Percentiles rank a stretch among this genome's conserved stretches.
phyloP scores from a whole-genome alignment of 2,113 vertebrate genomes.

The Hiodon alosoides region DNA sequence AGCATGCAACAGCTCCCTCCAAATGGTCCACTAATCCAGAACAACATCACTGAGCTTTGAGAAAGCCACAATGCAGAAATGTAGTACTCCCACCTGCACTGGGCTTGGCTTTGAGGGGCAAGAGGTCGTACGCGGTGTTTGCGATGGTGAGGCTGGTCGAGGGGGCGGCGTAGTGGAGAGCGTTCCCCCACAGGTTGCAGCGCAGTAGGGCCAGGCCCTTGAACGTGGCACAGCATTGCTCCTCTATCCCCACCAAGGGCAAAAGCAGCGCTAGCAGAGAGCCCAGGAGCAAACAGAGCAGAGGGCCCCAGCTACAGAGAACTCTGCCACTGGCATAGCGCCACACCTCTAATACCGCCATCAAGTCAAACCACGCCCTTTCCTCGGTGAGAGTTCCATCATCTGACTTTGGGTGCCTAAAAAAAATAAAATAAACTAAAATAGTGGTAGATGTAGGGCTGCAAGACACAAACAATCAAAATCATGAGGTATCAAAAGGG shows the following conservation, averaged over 20 bases:
- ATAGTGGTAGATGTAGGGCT: not conserved
- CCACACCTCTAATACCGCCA: conserved; percentile 64
- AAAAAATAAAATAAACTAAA: not conserved
- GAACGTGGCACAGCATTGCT: conserved; percentile 62
- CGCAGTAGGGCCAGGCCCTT: conserved; percentile 69
- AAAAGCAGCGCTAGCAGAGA: conserved; percentile 72
- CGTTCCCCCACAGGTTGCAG: conserved; percentile 59
- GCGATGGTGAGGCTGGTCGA: conserved; percentile 77
- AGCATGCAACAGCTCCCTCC: not conserved
- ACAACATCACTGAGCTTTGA: not conserved
- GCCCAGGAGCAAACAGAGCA: conserved; percentile 67
- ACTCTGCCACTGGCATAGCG: conserved; percentile 65
- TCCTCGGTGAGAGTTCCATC: conserved; percentile 22
- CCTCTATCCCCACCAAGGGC: conserved; percentile 67
- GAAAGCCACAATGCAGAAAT: not conserved
- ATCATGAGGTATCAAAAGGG: no score
- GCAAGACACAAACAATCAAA: not conserved
- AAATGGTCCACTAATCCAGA: not conserved
- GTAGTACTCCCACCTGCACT: conserved; percentile 65
- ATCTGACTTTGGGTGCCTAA: conserved; percentile 29
- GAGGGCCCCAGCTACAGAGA: conserved; percentile 67
- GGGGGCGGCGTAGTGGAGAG: conserved; percentile 45
- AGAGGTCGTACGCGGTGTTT: conserved; percentile 62
- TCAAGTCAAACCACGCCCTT: conserved; percentile 46
- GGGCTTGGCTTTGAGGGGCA: conserved; percentile 70